Evolutionary conservation across 2,797 vertebrate species (phyloP), one percentile per base, ranked within the genome.

Genomic region (Malacoraja senta): DNA sequence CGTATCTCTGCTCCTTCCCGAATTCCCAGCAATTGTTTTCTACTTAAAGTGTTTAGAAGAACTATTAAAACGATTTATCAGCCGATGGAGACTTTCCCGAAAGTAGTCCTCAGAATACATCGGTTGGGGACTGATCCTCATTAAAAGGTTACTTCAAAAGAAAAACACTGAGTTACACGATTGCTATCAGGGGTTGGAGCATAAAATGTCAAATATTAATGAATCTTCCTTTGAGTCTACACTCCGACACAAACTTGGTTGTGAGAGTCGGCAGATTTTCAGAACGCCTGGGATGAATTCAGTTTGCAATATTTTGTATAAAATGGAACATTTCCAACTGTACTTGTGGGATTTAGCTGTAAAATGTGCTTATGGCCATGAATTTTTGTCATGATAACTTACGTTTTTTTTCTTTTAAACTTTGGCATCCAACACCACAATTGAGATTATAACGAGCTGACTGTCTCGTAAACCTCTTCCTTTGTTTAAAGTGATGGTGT

Each of bases 331-430:
- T 26, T 29, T 92, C 90, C 90, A 92, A 26, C 38, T 76, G 53
- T 86, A 86, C 83, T 86, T 86, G 83, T 86, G 90, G 38, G 71
- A 92, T 92, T 53, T 26, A 29, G 10, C 26, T 92, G 90, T n/a
- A 58, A 58, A 92, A 92, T 53, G 38, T 76, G 71, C 24, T 76
- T 7, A 76, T 53, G 90, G 65, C 35, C 44, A 12, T 92, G 38
- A 24, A 76, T 58, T 76, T 76, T 76, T 76, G n/a, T 53, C 38
- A n/a, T 58, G 38, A 53, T 38, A 17, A 58, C 53, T 29, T 26
- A 84, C 58, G 21, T 1, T 13, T 29, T 80, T 72, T 38, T 8
- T 68, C 32, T 35, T 71, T 44, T 2, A 63, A 90, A 38, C 63
- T 72, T 53, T 74, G 71, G 68, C 72, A 92, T 24, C 26, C 53